These are phyloP conservation scores for Siniperca obscura DNA, from an alignment of 2,797 vertebrate species.

Conservation along the genomic window DNA sequence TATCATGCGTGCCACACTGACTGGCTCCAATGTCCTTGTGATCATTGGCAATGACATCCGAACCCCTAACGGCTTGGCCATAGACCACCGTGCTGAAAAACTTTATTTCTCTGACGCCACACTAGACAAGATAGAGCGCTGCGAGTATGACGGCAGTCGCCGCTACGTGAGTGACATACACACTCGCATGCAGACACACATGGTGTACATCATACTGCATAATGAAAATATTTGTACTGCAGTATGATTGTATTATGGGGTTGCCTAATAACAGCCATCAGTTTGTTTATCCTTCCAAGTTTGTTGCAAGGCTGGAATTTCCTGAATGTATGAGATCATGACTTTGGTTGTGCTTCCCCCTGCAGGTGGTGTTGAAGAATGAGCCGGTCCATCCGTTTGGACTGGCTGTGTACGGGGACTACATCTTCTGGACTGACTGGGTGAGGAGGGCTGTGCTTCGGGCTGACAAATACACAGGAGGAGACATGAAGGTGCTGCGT, in stretches of 20 bases:
- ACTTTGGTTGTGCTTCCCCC: conserved; percentile 52
- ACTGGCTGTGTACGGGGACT: conserved; percentile 94
- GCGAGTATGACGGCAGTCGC: conserved; percentile 94
- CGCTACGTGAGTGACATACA: conserved; percentile 90
- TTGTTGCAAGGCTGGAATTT: conserved; percentile 22
- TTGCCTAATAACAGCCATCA: background rate
- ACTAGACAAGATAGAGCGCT: conserved; percentile 97
- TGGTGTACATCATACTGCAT: background rate
- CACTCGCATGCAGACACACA: background rate
- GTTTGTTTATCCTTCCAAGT: conserved; percentile 23
- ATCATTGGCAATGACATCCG: conserved; percentile 96
- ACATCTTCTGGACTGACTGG: conserved; percentile 99
- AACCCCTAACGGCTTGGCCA: conserved; percentile 96
- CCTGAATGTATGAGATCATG: background rate
- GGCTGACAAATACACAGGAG: conserved; percentile 95
- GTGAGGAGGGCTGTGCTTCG: conserved; percentile 95
- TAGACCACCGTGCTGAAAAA: conserved; percentile 97
- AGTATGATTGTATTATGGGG: background rate
- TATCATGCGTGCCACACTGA: conserved; percentile 95
- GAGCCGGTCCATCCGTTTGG: conserved; percentile 98
- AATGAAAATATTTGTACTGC: conserved; percentile 16
- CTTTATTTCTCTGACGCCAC: conserved; percentile 98
- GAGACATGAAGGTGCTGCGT: conserved; percentile 94
- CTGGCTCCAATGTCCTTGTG: conserved; percentile 91
- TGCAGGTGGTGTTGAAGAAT: conserved; percentile 94